Percentiles rank a stretch among this genome's conserved stretches.
Conservation (phyloP, 2,113 vertebrate genomes). For the Percina caprodes region DNA sequence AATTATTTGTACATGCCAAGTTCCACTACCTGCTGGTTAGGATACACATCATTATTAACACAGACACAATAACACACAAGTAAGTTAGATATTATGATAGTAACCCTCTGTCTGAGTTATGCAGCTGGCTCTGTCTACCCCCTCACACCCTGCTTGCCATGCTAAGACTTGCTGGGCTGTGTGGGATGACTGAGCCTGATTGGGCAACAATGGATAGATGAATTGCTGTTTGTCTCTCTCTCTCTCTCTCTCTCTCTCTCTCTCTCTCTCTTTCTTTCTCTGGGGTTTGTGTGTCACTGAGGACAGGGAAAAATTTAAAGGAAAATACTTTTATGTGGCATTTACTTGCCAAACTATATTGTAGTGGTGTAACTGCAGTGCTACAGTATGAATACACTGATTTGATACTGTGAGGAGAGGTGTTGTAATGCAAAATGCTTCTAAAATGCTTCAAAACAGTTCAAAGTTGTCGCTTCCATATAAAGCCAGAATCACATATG, state of each 20-base stretch:
- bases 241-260: background rate
- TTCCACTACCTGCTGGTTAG: background rate
- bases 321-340: background rate
- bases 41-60: too few species aligned
- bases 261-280: too few species aligned
- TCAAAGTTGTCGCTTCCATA: background rate
- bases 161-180: conserved; percentile 71
- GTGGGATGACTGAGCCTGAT: conserved; percentile 62
- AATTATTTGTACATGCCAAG: conserved; percentile 10
- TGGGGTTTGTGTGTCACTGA: conserved; percentile 5
- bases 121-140: conserved; percentile 8
- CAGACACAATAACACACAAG: background rate
- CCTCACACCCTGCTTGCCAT: conserved; percentile 68
- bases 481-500: conserved; percentile 60
- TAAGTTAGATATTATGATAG: conserved; percentile 1
- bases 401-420: background rate
- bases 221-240: conserved; percentile 56
- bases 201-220: conserved; percentile 65
- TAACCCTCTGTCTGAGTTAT: conserved; percentile 35
- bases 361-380: background rate
- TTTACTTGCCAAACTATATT: background rate
- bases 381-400: background rate
- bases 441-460: background rate
- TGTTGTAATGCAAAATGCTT: conserved; percentile 11
- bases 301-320: conserved; percentile 5